Base-by-base conservation (phyloP, 2,888 invertebrate genomes). In the Leptarthrus brevirostris region DNA sequence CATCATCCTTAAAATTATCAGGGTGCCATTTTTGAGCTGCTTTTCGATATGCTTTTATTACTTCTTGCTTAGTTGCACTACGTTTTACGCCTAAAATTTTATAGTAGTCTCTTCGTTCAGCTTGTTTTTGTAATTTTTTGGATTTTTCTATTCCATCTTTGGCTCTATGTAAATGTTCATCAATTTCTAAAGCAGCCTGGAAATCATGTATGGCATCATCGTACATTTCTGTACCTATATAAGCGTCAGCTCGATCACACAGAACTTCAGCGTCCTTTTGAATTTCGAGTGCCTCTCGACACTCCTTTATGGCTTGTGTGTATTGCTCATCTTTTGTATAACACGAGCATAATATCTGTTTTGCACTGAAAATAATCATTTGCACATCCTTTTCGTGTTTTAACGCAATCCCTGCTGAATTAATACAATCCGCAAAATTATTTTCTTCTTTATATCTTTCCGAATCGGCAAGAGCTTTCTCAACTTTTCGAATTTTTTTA, bases 21-120 rank as follows among this genome's bases (percentile, higher is more conserved):
- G 99, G 99, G 87, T 99, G 99, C 98, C 98, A 99, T 85, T 97
- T 94, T 86, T 96, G 96, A 12, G 99, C 99, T 69, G 95, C 90
- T 87, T 96, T 96, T 78, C 98, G 90, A 86, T 99, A 99, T 16
- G 97, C 98, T 87, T 98, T 98, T 12, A 91, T 87, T 52, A 99
- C 95, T 84, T 98, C 96, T 81, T 92, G 92, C 86, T 99, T 99
- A 61, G 87, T 91, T 1, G 99, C 98, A 69, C 90, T 91, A 81
- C 96, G 89, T 82, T 93, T 93, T 1, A 99, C 97, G 12, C 92
- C 94, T 26, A 84, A 87, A 79, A 98, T 98, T 86, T 98, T 98
- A 85, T 99, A 99, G 86, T 99, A 99, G 86, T 99, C 98, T 78
- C 97, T 87, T 81, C 93, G 93, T 81, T 96, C 94, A 0, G 97